Evolutionary conservation across 2,888 invertebrate genomes (phyloP), one percentile per base, ranked within the genome.

Genomic region (Chesias legatella): DNA sequence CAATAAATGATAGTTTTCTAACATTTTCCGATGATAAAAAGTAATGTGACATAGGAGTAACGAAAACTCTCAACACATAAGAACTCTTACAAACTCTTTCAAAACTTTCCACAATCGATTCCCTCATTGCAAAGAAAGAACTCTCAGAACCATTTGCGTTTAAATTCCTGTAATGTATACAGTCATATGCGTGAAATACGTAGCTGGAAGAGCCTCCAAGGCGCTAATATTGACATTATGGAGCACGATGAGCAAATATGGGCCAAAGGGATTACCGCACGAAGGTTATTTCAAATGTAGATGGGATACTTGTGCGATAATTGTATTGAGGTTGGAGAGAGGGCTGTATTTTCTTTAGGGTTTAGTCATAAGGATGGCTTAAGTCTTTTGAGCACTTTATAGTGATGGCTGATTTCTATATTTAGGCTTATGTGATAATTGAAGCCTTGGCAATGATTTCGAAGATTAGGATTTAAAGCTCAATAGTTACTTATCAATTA

Each of bases 201-300:
- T 23, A 10, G 34, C 29, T 43, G 40, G 44, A 58, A 57, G 56
- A 56, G 55, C 48, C n/a, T 58, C 39, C 34, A 39, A 24, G 44
- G 38, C 38, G 43, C 55, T 61, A 66, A 67, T 67, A 65, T 69
- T 69, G 63, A 67, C 64, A 53, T 58, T 56, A 64, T 66, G 66
- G 61, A 64, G 62, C 53, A 56, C 56, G 57, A 51, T 51, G 53
- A 45, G 58, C 55, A 67, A 67, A 70, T 58, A 62, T 46, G 43
- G 53, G 55, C 54, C 56, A 59, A 58, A 59, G 48, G 58, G 58
- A 59, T 57, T 36, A 33, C 37, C n/a, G 20, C 23, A 25, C 40
- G 47, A 47, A 48, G 50, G 58, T 56, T 57, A 56, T 53, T 51
- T 49, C 48, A 44, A 53, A 58, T 56, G 55, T 51, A 43, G 37